Percentiles rank a stretch among this genome's conserved stretches.
Evolutionary conservation across 2,113 vertebrate species (phyloP).

Genomic region (Anas platyrhynchos): DNA sequence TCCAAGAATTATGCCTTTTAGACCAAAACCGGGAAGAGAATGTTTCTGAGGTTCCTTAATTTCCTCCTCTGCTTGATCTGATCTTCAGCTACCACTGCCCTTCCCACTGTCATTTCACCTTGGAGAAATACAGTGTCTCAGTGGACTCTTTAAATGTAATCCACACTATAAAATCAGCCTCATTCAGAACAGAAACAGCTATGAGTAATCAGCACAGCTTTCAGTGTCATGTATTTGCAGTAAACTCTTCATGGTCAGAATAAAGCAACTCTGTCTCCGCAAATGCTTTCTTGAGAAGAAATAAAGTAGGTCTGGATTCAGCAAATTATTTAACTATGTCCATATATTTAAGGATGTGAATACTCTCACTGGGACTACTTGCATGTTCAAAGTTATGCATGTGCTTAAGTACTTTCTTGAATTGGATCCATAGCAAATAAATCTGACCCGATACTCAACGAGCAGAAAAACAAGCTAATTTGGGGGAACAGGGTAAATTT

Average conservation of each 20-base stretch:
- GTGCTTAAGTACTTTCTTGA: conserved; percentile 31
- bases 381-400: conserved; percentile 7
- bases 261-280: background rate
- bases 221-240: background rate
- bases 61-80: conserved; percentile 1
- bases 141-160: background rate
- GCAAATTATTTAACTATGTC: background rate
- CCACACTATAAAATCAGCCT: background rate
- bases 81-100: background rate
- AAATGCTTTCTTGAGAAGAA: background rate
- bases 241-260: background rate
- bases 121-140: background rate
- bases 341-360: background rate
- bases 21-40: background rate
- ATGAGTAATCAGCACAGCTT: background rate
- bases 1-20: background rate
- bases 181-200: background rate
- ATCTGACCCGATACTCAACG: conserved; percentile 16
- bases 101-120: conserved; percentile 19
- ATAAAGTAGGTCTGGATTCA: background rate
- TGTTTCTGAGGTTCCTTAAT: conserved; percentile 1
- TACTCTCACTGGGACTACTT: background rate
- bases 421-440: conserved; percentile 40
- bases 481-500: conserved; percentile 5
- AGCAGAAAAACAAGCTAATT: conserved; percentile 39